Base-by-base conservation (phyloP, 2,113 vertebrate species). In the Gallinago paraguaiae region DNA sequence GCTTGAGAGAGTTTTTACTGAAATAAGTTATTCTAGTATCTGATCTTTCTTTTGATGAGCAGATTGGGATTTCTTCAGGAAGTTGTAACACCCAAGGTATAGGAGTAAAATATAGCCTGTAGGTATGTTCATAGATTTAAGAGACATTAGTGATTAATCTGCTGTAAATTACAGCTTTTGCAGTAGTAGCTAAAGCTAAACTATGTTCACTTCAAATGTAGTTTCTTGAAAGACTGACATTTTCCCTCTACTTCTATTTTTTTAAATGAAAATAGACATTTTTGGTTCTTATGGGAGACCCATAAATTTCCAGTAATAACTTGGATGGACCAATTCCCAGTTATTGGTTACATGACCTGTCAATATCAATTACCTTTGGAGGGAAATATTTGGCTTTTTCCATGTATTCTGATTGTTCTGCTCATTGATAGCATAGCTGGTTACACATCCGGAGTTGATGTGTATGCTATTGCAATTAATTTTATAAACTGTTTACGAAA, bases 391-490 rank as follows among this genome's bases (percentile, higher is more conserved):
- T 95, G 89, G 57, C 59, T 92, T 92, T 88, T 80, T 56, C 70
- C 18, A 27, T 53, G 41, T 93, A 25, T 92, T 96, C 89, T 77
- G 56, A 72, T 93, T 94, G 37, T 69, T 30, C 84, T 96, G 45
- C 61, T 94, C 54, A 82, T n/a, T 35, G 93, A 37, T 69, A 95
- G 50, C 67, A 76, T 71, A 75, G 50, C 63, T 80, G 50, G n/a
- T 94, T 93, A 79, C 45, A 85, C 68, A 90, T 90, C 90, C 11
- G 1, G 84, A 92, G 25, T 46, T 94, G 59, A 92, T 93, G 24
- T 20, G 12, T 88, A 60, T 98, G 81, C 56, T 97, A 74, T 97
- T 98, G 94, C 90, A 97, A 97, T 97, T 98, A 94, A 95, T 96
- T 97, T 92, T 72, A 43, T 90, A 59, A 93, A 90, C 67, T 97